Base-by-base conservation (phyloP, 2,113 vertebrate species). In the Axis porcinus region DNA sequence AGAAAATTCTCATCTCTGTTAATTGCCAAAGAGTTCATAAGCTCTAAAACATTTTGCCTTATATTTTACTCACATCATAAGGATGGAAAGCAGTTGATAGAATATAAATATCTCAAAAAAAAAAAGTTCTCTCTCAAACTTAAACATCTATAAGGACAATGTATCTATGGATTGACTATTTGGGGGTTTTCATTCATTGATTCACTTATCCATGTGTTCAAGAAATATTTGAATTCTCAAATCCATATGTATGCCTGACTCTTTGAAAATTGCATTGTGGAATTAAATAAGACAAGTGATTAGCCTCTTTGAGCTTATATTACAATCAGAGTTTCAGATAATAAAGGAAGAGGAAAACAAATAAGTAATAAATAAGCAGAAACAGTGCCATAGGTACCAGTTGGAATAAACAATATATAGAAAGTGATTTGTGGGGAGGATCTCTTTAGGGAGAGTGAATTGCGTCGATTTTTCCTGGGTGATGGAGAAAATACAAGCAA, bases 1-100 rank as follows among this genome's bases (percentile, higher is more conserved):
- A 67, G n/a, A 74, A 74, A 94, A 88, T 88, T 64, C 36, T 85
- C 89, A 16, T 50, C 33, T 94, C 90, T 95, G 62, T 64, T 93
- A 96, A 91, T 93, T 93, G 52, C 64, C 45, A 94, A 92, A 93
- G 19, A 67, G 33, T 76, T 81, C 64, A 91, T 58, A 94, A 70
- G 60, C 8, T n/a, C 14, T 90, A 79, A 78, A 55, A 87, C 36
- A 58, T 76, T 67, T 7, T 47, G 45, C 19, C 64, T 89, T 60
- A 52, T 52, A 76, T 86, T 40, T 76, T 50, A 64, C n/a, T 88
- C 11, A 96, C 70, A 81, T 40, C 6, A n/a, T 86, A 93, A 60
- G 7, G 11, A 36, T 95, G 43, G 30, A 76, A 25, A 43, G 21
- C 19, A 89, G 54, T 25, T 89, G n/a, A 86, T 91, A 23, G 6